Conservation (phyloP, 1,140 invertebrate species). For the Rhagoletis pomonella region DNA sequence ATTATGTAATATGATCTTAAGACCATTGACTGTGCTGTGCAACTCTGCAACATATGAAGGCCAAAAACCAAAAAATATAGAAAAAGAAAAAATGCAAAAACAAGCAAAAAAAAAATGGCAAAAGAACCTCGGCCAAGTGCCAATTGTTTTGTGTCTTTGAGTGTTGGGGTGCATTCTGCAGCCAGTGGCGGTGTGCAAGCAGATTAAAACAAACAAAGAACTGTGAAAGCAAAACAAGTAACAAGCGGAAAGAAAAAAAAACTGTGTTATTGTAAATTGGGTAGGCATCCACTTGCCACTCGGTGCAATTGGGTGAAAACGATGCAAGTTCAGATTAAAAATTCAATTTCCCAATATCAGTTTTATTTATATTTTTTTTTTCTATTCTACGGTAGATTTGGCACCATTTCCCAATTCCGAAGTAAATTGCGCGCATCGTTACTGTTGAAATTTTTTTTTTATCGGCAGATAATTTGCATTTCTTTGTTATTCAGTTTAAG, state of each 20-base stretch:
- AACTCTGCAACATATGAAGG: neutral
- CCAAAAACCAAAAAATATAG: neutral
- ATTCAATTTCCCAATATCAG: constrained; percentile 9
- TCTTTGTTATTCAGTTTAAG: too few species aligned
- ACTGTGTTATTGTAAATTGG: constrained; percentile 15
- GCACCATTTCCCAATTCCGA: constrained; percentile 56
- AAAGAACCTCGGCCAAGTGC: constrained; percentile 24
- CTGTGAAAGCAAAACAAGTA: constrained; percentile 23
- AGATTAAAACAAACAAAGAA: constrained; percentile 34
- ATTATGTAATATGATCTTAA: constrained; percentile 48
- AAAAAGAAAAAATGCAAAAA: neutral
- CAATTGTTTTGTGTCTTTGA: neutral
- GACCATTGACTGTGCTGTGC: neutral
- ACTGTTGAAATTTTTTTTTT: neutral
- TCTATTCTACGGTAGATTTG: neutral
- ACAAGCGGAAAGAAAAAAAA: constrained; percentile 17
- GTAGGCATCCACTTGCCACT: neutral
- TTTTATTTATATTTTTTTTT: constrained; percentile 57
- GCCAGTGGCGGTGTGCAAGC: neutral
- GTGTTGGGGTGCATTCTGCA: neutral
- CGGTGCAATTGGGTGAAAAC: neutral
- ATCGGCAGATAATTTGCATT: too few species aligned
- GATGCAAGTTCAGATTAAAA: constrained; percentile 20
- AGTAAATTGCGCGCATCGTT: constrained; percentile 56
- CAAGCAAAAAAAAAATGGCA: neutral